A percentile compares a stretch with the other conserved stretches of the same genome.
Conservation (phyloP, 2,113 vertebrate species). For the Periophthalmodon schlosseri region DNA sequence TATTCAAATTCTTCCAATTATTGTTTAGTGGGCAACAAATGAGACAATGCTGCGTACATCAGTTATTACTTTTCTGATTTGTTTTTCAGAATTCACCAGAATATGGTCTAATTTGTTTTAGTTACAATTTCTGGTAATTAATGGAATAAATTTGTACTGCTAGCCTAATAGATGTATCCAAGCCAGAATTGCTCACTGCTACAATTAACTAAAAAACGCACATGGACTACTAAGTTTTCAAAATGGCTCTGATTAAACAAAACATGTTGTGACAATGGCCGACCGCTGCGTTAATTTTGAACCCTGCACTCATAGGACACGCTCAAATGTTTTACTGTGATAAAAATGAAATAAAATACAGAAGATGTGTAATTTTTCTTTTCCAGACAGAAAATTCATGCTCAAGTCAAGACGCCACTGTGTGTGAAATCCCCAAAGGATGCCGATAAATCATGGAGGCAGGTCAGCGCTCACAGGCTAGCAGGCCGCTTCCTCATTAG, state of each 20-base stretch:
- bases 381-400: neutral
- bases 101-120: neutral
- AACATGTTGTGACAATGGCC: neutral
- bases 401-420: neutral
- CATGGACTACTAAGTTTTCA: neutral
- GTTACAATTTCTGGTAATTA: neutral
- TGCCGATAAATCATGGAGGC: slow-evolving; percentile 7
- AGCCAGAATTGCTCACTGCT: neutral
- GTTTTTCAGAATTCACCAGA: neutral
- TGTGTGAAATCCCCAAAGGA: slow-evolving; percentile 1
- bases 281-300: neutral
- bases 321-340: neutral
- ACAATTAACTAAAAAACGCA: neutral
- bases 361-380: neutral
- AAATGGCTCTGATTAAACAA: neutral
- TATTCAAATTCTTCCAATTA: slow-evolving; percentile 1
- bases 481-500: slow-evolving; percentile 10
- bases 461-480: slow-evolving; percentile 3
- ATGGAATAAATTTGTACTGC: neutral
- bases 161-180: neutral
- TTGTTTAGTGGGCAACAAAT: neutral
- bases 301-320: neutral
- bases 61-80: neutral
- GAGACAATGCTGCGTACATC: neutral
- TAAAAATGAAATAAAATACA: neutral